These are phyloP conservation scores for Vanessa cardui DNA, from an alignment of 2,888 invertebrate species.

Conservation along the genomic window DNA sequence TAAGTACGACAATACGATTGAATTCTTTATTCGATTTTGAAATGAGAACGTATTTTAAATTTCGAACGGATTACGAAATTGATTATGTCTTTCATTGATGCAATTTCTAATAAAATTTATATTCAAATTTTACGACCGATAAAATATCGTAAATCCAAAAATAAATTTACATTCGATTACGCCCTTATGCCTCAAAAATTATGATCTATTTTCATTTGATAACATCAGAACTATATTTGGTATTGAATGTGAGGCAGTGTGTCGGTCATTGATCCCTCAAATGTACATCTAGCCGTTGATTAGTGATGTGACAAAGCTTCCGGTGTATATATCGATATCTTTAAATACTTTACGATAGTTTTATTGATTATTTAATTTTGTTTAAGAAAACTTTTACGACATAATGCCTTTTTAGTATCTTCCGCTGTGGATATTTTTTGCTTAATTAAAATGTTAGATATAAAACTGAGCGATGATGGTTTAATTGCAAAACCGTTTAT, in stretches of 20 bases:
- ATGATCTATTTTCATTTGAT: slow-evolving; percentile 7
- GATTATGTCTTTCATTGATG: too few species aligned
- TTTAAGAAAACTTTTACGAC: slow-evolving; percentile 27
- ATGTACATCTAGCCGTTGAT: slow-evolving; percentile 49
- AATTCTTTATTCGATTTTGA: too few species aligned
- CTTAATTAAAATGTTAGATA: background rate
- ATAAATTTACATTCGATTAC: slow-evolving; percentile 3
- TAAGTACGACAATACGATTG: background rate
- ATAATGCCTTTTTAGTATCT: slow-evolving; percentile 27
- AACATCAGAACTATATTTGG: slow-evolving; percentile 10
- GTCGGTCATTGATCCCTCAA: slow-evolving; percentile 71
- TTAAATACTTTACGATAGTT: slow-evolving; percentile 15
- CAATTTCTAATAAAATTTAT: slow-evolving; percentile 14
- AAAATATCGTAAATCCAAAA: slow-evolving; percentile 1
- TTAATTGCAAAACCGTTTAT: background rate
- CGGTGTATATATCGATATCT: slow-evolving; percentile 26
- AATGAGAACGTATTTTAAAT: too few species aligned
- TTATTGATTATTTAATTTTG: slow-evolving; percentile 21
- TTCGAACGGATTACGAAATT: too few species aligned
- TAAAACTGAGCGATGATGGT: background rate
- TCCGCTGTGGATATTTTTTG: slow-evolving; percentile 15
- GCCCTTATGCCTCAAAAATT: background rate
- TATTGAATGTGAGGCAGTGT: slow-evolving; percentile 71
- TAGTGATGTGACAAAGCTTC: slow-evolving; percentile 34
- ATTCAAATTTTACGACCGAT: slow-evolving; percentile 5